Conservation (phyloP, 92 coral and sea anemone genomes). For the Isaurus tuberculatus region DNA sequence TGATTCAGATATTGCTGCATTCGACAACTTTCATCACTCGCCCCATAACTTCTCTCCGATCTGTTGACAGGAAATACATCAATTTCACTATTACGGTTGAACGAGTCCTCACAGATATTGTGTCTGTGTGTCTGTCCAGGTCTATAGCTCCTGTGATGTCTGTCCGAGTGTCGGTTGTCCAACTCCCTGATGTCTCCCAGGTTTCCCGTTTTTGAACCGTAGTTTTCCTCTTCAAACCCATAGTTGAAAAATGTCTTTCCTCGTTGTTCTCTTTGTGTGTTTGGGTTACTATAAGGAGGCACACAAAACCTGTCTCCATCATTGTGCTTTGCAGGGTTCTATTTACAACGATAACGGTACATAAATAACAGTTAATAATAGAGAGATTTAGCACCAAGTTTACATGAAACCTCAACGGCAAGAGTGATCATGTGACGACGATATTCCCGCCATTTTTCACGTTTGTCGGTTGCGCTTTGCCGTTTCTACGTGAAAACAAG, state of each 20-base stretch:
- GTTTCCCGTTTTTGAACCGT: background rate
- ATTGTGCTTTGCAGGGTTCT: background rate
- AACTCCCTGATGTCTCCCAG: conserved; percentile 11
- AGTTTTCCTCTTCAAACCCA: conserved; percentile 28
- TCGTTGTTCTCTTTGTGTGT: background rate
- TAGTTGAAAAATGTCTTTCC: conserved; percentile 31
- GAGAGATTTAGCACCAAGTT: too few species aligned
- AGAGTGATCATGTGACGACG: too few species aligned
- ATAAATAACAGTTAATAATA: conserved; percentile 1
- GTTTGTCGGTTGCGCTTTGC: too few species aligned
- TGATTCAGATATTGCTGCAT: background rate
- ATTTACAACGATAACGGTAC: background rate
- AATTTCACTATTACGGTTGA: conserved; percentile 14
- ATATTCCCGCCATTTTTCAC: too few species aligned
- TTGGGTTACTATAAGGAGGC: background rate
- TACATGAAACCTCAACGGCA: too few species aligned
- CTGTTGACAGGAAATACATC: conserved; percentile 33
- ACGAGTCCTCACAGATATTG: conserved; percentile 27
- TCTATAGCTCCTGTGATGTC: background rate
- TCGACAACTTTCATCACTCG: background rate
- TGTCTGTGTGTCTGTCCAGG: conserved; percentile 20
- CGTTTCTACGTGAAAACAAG: too few species aligned
- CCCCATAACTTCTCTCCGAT: conserved; percentile 24
- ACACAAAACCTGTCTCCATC: background rate
- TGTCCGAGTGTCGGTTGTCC: background rate